These are phyloP conservation scores for Zophobas morio DNA, from an alignment of 1,140 invertebrate species.

Conservation along the genomic window DNA sequence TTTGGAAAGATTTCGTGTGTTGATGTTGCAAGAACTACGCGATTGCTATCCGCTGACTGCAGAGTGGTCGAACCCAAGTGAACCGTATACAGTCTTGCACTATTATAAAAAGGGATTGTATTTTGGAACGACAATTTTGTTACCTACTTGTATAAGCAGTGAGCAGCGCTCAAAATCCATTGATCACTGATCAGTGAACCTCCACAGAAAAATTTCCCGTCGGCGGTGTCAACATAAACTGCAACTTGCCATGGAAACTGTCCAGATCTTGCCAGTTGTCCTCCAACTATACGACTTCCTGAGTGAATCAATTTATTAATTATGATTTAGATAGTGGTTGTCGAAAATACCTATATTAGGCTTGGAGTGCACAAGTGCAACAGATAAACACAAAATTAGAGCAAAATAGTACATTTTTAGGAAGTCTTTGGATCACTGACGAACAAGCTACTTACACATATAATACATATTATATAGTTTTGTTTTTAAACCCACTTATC, in stretches of 20 bases:
- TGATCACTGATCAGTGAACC: slow-evolving; percentile 49
- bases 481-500: no score
- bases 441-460: no score
- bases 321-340: background rate
- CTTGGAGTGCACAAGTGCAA: background rate
- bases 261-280: slow-evolving; percentile 71
- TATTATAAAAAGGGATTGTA: background rate
- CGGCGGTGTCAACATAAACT: slow-evolving; percentile 8
- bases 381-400: background rate
- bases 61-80: slow-evolving; percentile 17
- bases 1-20: slow-evolving; percentile 2
- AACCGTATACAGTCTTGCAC: slow-evolving; percentile 8
- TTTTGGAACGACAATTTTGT: background rate
- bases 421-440: background rate
- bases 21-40: slow-evolving; percentile 1
- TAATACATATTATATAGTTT: no score
- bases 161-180: slow-evolving; percentile 52
- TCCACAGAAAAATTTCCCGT: slow-evolving; percentile 46
- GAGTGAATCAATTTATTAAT: background rate
- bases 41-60: slow-evolving; percentile 2
- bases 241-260: slow-evolving; percentile 74
- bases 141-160: slow-evolving; percentile 44
- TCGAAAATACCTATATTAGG: background rate
- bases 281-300: slow-evolving; percentile 72
- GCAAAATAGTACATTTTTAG: background rate